Percentiles rank a stretch among this genome's conserved stretches.
These are phyloP conservation scores for Branchinecta lindahli DNA, from an alignment of 1,140 invertebrate species.

Conservation along the genomic window DNA sequence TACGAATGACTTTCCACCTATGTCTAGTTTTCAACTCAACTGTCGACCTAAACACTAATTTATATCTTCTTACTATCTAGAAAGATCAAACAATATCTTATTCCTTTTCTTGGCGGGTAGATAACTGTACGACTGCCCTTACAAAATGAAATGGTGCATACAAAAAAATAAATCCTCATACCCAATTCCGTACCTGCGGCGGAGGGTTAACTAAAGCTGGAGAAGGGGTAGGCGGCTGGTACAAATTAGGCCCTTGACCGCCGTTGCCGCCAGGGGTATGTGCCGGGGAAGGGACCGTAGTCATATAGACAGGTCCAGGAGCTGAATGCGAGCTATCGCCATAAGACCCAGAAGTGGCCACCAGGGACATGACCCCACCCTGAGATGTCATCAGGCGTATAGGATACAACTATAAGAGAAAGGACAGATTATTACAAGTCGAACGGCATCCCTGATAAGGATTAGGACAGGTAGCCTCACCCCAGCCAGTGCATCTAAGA, in stretches of 20 bases:
- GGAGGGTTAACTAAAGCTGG: not conserved
- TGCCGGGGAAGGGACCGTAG: not conserved
- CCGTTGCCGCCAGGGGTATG: not conserved
- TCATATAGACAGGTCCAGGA: not conserved
- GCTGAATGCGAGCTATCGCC: not conserved
- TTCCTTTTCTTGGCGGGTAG: too few species aligned
- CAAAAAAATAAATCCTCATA: too few species aligned
- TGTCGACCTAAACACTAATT: too few species aligned
- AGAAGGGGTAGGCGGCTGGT: not conserved
- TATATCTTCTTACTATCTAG: too few species aligned
- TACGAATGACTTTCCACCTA: too few species aligned
- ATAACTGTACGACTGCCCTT: too few species aligned
- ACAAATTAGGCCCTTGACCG: not conserved
- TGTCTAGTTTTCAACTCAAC: too few species aligned
- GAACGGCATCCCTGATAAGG: too few species aligned
- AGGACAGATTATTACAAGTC: not conserved
- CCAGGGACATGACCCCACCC: not conserved
- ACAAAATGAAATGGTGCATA: too few species aligned
- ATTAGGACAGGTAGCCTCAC: too few species aligned
- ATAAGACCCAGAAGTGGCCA: not conserved
- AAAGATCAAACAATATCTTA: too few species aligned
- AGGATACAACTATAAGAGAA: not conserved
- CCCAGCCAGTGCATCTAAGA: too few species aligned
- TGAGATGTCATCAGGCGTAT: not conserved
- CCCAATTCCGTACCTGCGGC: not conserved